phyloP scores from a whole-genome alignment of 2,797 vertebrate species.

The Sternotherus odoratus region DNA sequence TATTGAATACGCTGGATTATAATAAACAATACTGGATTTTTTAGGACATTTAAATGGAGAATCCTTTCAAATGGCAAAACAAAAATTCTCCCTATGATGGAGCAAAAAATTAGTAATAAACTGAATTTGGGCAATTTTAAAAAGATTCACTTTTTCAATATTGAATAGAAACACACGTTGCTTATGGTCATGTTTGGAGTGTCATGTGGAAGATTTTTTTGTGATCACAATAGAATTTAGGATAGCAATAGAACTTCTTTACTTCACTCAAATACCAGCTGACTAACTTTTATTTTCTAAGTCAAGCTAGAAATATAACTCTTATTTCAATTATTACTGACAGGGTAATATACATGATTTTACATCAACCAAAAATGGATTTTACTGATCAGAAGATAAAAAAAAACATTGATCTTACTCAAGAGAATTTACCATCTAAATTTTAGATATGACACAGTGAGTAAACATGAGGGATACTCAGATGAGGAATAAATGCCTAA shows the following conservation, averaged over 20 bases:
- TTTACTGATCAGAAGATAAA: background rate
- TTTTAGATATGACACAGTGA: background rate
- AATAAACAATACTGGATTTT: background rate
- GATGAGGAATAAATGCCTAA: background rate
- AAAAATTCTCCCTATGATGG: background rate
- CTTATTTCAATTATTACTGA: background rate
- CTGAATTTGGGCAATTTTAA: background rate
- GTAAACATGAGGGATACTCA: background rate
- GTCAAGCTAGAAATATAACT: background rate
- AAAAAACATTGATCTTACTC: background rate
- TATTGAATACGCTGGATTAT: slow-evolving; percentile 12
- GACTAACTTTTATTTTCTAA: slow-evolving; percentile 29
- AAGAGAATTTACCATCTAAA: background rate
- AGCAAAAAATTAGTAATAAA: background rate
- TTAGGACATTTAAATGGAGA: slow-evolving; percentile 43
- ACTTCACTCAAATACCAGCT: background rate
- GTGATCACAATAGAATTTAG: background rate
- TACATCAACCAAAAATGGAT: background rate
- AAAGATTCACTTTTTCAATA: background rate
- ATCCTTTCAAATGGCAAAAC: slow-evolving; percentile 16
- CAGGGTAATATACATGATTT: background rate
- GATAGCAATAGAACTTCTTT: background rate
- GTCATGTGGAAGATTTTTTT: background rate
- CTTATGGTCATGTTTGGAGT: background rate
- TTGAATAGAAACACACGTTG: background rate